Base-by-base conservation (phyloP, 2,888 invertebrate genomes). In the Brenthis hecate region DNA sequence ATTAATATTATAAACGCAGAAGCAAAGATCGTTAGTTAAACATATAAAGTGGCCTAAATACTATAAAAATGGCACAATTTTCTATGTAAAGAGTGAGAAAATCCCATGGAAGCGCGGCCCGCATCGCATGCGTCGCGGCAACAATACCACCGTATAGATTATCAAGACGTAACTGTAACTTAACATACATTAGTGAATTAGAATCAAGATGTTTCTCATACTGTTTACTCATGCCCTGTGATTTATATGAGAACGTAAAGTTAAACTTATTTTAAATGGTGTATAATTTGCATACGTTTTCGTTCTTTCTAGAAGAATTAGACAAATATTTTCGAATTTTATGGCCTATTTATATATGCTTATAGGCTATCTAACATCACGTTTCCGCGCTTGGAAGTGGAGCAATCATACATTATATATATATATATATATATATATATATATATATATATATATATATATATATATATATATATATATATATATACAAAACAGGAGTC, bases 81-180 rank as follows among this genome's bases (percentile, higher is more conserved):
- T 56, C 61, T 50, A 13, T 54, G 63, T 16, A 68, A 67, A 69
- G 62, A 71, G 73, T 73, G 73, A 66, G 73, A 73, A 65, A 71
- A 23, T 73, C 73, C 69, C 73, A 73, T 67, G 62, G 56, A 71
- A 58, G 16, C 53, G 62, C 68, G 68, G 65, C 54, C 56, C 55
- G 64, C 19, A 56, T 67, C 48, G 16, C 47, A 36, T 14, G 23
- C 47, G 28, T 50, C 36, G 58, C 48, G 56, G 47, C 48, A 67
- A 73, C 71, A 73, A 73, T 71, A 67, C 69, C 50, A 51, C 32
- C 58, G 55, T 36, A 56, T 56, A 53, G 71, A 60, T 69, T 69
- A 71, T 71, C 66, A 61, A 23, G 63, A 56, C 48, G 56, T 57
- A 70, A 70, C 66, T 56, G 64, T 71, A 69, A 60, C 60, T 63